Evolutionary conservation across 2,888 invertebrate species (phyloP).

Genomic region (Drosophila monieri): DNA sequence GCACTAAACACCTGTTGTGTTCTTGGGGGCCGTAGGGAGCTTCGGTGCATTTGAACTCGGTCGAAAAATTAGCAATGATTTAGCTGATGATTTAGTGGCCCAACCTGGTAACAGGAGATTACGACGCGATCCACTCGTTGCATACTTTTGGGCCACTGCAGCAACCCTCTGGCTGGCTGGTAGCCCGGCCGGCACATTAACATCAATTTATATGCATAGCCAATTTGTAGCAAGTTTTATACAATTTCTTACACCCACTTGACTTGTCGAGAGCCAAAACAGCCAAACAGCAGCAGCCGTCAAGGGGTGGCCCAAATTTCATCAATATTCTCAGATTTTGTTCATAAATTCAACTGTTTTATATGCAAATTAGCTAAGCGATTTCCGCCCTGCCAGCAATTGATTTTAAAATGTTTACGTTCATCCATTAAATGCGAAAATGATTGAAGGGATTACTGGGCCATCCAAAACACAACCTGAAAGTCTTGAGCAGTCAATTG

Average conservation of each 20-base stretch:
- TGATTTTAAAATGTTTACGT: constrained; percentile 70
- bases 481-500: constrained; percentile 51
- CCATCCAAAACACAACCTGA: neutral
- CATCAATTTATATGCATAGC: constrained; percentile 85
- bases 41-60: constrained; percentile 22
- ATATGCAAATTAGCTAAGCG: constrained; percentile 83
- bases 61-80: constrained; percentile 51
- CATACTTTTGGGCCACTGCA: constrained; percentile 59
- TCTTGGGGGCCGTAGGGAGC: neutral
- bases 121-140: constrained; percentile 15
- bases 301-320: constrained; percentile 67
- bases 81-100: constrained; percentile 38
- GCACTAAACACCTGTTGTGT: constrained; percentile 52
- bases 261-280: constrained; percentile 70
- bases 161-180: constrained; percentile 18
- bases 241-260: constrained; percentile 83
- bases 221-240: constrained; percentile 84
- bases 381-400: constrained; percentile 65
- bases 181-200: constrained; percentile 72
- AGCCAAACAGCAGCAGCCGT: constrained; percentile 21
- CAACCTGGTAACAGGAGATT: constrained; percentile 8
- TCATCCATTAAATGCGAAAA: constrained; percentile 77
- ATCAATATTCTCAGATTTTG: constrained; percentile 76
- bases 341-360: constrained; percentile 81
- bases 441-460: constrained; percentile 50